Evolutionary conservation across 2,888 invertebrate genomes (phyloP).

Genomic region (Sericinus montela): DNA sequence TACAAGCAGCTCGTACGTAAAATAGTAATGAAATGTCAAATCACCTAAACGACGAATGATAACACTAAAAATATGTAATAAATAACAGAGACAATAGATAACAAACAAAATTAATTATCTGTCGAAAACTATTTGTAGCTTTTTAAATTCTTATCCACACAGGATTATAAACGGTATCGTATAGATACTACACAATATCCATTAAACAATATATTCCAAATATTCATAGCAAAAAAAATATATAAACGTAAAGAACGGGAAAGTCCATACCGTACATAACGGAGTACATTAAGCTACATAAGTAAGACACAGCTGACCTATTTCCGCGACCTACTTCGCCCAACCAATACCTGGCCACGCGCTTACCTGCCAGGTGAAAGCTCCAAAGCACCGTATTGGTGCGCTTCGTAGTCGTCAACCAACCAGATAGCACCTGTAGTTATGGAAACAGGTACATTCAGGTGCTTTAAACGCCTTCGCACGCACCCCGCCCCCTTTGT

Average conservation of each 20-base stretch:
- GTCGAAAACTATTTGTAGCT: too few relatives aligned
- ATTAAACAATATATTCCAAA: not conserved
- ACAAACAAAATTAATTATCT: too few relatives aligned
- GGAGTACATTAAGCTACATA: constrained; percentile 12
- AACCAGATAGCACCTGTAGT: constrained; percentile 52
- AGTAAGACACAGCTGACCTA: constrained; percentile 34
- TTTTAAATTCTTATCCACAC: too few relatives aligned
- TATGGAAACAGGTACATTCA: constrained; percentile 53
- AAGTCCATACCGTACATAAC: not conserved
- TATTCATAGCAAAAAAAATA: not conserved
- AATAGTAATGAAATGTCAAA: too few relatives aligned
- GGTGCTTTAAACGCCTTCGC: constrained; percentile 45
- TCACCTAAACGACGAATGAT: too few relatives aligned
- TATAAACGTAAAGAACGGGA: not conserved
- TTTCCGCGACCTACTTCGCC: constrained; percentile 32
- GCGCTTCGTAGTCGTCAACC: constrained; percentile 30
- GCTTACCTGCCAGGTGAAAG: constrained; percentile 52
- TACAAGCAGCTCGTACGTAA: too few relatives aligned
- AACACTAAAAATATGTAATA: too few relatives aligned
- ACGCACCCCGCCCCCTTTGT: constrained; percentile 60
- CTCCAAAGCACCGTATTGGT: constrained; percentile 37
- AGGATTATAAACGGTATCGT: too few relatives aligned
- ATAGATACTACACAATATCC: too few relatives aligned
- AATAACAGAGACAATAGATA: too few relatives aligned
- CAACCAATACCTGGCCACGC: constrained; percentile 48